phyloP scores from a whole-genome alignment of 2,113 vertebrate genomes.

The Mus pahari region DNA sequence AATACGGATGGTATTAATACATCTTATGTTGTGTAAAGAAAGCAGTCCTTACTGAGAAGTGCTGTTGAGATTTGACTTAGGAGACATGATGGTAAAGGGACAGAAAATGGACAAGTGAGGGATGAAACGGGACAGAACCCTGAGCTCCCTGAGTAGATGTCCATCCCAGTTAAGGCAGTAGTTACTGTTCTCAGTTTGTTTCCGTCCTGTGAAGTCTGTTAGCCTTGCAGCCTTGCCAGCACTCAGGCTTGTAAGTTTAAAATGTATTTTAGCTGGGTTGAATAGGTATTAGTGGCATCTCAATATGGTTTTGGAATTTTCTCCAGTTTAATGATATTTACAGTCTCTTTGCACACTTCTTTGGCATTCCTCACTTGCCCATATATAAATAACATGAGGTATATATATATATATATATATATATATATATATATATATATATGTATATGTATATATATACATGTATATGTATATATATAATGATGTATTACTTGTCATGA shows the following conservation, averaged over 20 bases:
- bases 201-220: not conserved
- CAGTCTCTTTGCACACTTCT: not conserved
- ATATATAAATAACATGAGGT: too few species aligned
- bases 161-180: not conserved
- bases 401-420: not conserved
- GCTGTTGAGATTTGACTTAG: constrained; percentile 8
- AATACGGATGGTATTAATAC: not conserved
- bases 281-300: not conserved
- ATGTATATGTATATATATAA: too few species aligned
- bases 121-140: not conserved
- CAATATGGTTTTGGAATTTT: not conserved
- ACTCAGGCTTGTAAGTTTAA: not conserved
- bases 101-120: not conserved
- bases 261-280: not conserved
- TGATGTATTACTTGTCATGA: not conserved
- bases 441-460: too few species aligned
- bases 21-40: constrained; percentile 18
- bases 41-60: not conserved
- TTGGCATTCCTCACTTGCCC: not conserved
- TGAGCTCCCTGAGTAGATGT: not conserved
- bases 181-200: not conserved
- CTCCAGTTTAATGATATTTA: not conserved
- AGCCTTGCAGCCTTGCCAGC: not conserved
- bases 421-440: too few species aligned
- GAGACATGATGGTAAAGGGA: not conserved